phyloP scores from a whole-genome alignment of 64 coral and sea anemone species.

The Actinia equina region DNA sequence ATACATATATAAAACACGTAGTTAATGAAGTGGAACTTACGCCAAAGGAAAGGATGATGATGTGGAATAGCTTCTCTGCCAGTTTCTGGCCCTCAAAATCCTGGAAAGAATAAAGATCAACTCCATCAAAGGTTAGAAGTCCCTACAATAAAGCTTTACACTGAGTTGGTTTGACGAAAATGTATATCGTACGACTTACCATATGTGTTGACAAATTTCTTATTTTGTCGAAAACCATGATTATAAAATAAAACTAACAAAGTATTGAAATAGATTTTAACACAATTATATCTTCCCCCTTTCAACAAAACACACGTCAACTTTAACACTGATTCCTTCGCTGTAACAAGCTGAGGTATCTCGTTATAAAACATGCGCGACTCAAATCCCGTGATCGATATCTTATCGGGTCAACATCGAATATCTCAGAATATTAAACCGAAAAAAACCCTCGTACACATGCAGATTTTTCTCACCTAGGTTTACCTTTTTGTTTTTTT shows the following conservation, averaged over 20 bases:
- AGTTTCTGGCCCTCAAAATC: slow-evolving; percentile 93
- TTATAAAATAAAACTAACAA: slow-evolving; percentile 8
- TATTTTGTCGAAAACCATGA: slow-evolving; percentile 50
- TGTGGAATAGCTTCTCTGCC: slow-evolving; percentile 86
- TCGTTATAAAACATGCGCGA: neutral
- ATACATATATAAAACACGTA: neutral
- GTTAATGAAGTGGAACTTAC: slow-evolving; percentile 22
- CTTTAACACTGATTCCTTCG: neutral
- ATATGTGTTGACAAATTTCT: slow-evolving; percentile 70
- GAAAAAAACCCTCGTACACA: neutral
- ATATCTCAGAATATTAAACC: neutral
- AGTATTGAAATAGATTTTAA: neutral
- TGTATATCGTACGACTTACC: slow-evolving; percentile 38
- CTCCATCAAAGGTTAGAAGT: neutral
- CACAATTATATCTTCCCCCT: neutral
- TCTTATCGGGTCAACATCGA: neutral
- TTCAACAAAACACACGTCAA: slow-evolving; percentile 65
- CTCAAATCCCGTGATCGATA: neutral
- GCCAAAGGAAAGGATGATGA: slow-evolving; percentile 76
- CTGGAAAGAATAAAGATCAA: slow-evolving; percentile 28
- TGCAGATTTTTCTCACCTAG: neutral
- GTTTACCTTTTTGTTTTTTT: neutral
- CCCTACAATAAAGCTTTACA: neutral
- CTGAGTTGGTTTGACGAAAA: neutral
- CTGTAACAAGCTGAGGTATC: neutral